Evolutionary conservation across 2,797 vertebrate genomes (phyloP), one percentile per base, ranked within the genome.

Genomic region (Siniperca scherzeri): DNA sequence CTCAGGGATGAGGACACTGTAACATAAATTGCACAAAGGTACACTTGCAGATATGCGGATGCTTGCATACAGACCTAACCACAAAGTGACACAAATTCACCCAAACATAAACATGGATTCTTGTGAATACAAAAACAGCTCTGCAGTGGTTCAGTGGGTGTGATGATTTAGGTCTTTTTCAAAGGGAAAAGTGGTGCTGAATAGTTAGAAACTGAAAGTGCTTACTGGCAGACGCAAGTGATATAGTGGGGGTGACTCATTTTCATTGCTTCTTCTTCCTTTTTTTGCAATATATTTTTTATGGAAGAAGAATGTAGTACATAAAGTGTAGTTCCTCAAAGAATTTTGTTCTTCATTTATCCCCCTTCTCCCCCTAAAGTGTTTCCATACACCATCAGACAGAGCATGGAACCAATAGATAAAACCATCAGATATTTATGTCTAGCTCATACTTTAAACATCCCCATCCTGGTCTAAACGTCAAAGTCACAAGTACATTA

Each of bases 201-300:
- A 85, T 78, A 61, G 75, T 70, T 73, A 65, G 36, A 85, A 88
- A 71, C 38, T 60, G 50, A 85, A 82, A 87, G 68, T 82, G 73
- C 74, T 85, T 78, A 71, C 72, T 55, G 78, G 70, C 72, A 76
- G 74, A 79, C 17, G 3, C 30, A 67, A 80, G 65, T 76, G 78
- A 81, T 77, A 60, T 62, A 77, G 40, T 65, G 68, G 22, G 30
- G 22, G 55, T 71, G 77, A 30, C 71, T 85, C 56, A 40, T 81
- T 81, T 80, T 84, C 72, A 85, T 52, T 68, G 72, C 59, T 70
- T 82, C 21, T 40, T 12, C 7, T 61, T 71, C 30, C 33, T 72
- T 53, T 62, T 74, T 7, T 62, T 70, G 25, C 17, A 46, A 27
- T 73, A 46, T 77, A 25, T 53, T 79, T 77, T 38, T 78, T 60